Evolutionary conservation across 2,888 invertebrate species (phyloP).

Genomic region (Clanis bilineata): DNA sequence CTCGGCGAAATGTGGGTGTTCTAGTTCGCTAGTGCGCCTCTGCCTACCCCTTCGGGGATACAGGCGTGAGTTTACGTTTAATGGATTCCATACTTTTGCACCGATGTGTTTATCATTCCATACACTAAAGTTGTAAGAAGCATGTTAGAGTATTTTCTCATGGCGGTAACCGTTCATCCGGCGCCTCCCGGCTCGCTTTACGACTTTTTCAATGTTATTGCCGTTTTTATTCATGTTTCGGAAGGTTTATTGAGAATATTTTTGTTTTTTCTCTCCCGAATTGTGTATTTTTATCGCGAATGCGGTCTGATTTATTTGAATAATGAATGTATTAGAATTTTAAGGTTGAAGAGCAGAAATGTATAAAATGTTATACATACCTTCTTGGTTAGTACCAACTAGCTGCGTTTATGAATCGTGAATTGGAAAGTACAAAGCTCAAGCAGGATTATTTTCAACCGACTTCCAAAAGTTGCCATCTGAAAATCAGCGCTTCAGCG

Average conservation of each 20-base stretch:
- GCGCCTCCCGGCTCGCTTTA: constrained; percentile 42
- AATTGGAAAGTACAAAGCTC: no score
- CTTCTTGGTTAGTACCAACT: no score
- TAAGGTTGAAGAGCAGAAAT: background rate
- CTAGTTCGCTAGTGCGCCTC: no score
- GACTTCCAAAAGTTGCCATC: no score
- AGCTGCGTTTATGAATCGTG: background rate
- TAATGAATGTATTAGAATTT: background rate
- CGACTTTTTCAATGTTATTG: constrained; percentile 43
- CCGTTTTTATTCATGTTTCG: constrained; percentile 49
- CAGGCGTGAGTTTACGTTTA: no score
- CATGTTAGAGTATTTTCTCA: constrained; percentile 7
- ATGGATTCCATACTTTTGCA: background rate
- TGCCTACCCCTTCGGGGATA: no score
- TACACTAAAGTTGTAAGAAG: constrained; percentile 3
- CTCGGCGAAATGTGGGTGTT: no score
- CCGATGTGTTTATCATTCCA: background rate
- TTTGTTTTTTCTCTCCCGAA: constrained; percentile 27
- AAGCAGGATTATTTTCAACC: no score
- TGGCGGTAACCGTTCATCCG: constrained; percentile 24
- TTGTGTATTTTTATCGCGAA: constrained; percentile 27
- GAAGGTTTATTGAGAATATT: constrained; percentile 36
- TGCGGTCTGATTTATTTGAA: constrained; percentile 7
- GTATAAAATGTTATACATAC: no score
- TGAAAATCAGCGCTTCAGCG: no score